Base-by-base conservation (phyloP, 2,113 vertebrate species). In the Pterophyllum scalare region DNA sequence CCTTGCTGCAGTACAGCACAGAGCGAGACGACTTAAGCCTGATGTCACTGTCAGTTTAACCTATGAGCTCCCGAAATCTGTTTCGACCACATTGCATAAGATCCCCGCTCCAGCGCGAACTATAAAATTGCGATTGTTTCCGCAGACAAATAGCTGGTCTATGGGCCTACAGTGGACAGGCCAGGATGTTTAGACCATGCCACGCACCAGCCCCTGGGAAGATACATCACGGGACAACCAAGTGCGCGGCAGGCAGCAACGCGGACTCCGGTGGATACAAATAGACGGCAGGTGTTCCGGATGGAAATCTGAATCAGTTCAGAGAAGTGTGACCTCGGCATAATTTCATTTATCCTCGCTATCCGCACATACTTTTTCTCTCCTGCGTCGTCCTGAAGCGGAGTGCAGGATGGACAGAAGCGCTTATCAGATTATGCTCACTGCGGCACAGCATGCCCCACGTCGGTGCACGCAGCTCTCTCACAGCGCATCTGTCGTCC, bases 351-450 rank as follows among this genome's bases (percentile, higher is more conserved):
- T 19, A 80, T 54, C 46, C 46, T 54, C 6, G 81, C 64, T 59
- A 3, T 46, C 76, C 52, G 22, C 59, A 46, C 40, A 19, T 52
- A 40, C 62, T 58, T 75, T 26, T 8, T n/a, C 10, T 15, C 64
- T 60, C 75, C 60, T 35, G 75, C 28, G 38, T 8, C n/a, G 76
- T 82, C 59, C 82, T 22, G 83, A 31, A 59, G 81, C 76, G 65
- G 79, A 57, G 83, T 8, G 60, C 40, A 60, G 77, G 85, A 54
- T 58, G 83, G 70, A 79, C 1, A 58, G 49, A 85, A 11, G 78
- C 65, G 79, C 72, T 89, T 88, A 93, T 93, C 88, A 88, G 93
- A 93, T 95, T 86, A 93, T 77, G 75, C 74, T 87, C 94, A 95
- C 91, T 95, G 95, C 94, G 94, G 92, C 94, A 93, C 87, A 58